phyloP scores from a whole-genome alignment of 2,797 vertebrate genomes.

The Parauchenoglanis ngamensis region DNA sequence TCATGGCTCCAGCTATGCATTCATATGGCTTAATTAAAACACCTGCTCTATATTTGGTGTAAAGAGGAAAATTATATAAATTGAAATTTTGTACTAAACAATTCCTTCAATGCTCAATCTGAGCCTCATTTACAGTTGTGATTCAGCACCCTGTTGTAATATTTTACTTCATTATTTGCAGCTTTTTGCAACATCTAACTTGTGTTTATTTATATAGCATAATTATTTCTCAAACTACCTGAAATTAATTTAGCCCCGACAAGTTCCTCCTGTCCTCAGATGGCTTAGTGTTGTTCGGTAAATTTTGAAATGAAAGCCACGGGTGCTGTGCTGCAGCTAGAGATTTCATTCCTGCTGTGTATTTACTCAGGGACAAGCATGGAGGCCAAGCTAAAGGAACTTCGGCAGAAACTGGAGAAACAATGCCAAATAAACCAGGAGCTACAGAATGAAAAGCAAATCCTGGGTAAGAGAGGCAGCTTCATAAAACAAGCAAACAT shows the following conservation, averaged over 20 bases:
- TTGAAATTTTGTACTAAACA: neutral
- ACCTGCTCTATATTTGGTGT: neutral
- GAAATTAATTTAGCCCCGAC: slow-evolving; percentile 7
- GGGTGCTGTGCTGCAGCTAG: neutral
- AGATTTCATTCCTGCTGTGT: neutral
- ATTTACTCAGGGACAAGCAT: slow-evolving; percentile 65
- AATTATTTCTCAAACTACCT: neutral
- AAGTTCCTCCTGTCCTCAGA: neutral
- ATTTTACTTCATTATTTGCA: neutral
- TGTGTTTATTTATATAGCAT: neutral
- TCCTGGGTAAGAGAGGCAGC: slow-evolving; percentile 69
- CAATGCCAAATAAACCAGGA: slow-evolving; percentile 73
- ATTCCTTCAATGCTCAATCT: neutral
- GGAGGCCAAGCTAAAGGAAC: slow-evolving; percentile 75
- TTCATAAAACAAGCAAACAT: neutral
- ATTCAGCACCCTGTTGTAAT: neutral
- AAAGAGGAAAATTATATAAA: neutral
- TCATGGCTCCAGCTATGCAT: neutral
- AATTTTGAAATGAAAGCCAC: neutral
- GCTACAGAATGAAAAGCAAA: slow-evolving; percentile 70
- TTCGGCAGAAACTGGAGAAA: slow-evolving; percentile 75
- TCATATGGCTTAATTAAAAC: neutral
- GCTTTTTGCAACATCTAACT: neutral
- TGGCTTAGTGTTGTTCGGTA: neutral
- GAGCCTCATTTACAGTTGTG: neutral